Percentiles rank a stretch among this genome's conserved stretches.
Conservation (phyloP, 2,888 invertebrate species). For the Heliconius cydno region DNA sequence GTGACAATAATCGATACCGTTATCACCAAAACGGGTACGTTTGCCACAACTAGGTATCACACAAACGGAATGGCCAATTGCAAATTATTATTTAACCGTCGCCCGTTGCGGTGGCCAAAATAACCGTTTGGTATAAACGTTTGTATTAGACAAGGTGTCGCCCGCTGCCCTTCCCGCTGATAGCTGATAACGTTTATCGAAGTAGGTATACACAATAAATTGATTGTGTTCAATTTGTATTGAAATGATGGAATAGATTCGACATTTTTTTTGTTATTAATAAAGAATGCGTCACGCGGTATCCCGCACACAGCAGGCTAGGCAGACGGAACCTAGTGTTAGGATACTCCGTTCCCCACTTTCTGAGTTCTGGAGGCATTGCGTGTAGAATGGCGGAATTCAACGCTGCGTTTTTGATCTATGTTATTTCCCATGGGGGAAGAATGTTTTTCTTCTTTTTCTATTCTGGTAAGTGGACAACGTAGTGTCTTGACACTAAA, state of each 20-base stretch:
- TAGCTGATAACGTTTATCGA: slow-evolving; percentile 14
- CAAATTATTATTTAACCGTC: slow-evolving; percentile 14
- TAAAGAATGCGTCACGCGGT: too few relatives aligned
- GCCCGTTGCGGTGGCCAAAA: slow-evolving; percentile 1
- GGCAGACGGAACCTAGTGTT: too few relatives aligned
- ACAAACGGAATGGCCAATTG: neutral
- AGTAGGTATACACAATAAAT: slow-evolving; percentile 8
- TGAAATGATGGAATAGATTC: neutral
- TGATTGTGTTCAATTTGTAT: neutral
- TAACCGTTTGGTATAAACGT: slow-evolving; percentile 11
- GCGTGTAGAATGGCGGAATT: too few relatives aligned
- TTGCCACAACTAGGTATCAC: neutral
- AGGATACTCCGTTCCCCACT: too few relatives aligned
- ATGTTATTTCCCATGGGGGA: too few relatives aligned
- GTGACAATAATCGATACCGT: slow-evolving; percentile 8
- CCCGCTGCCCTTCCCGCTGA: slow-evolving; percentile 13
- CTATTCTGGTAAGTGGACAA: too few relatives aligned
- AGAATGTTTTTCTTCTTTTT: too few relatives aligned
- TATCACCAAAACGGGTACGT: neutral
- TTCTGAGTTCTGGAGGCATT: too few relatives aligned
- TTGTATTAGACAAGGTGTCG: slow-evolving; percentile 17
- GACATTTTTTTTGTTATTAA: neutral
- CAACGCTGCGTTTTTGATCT: too few relatives aligned
- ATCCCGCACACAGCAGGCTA: too few relatives aligned
- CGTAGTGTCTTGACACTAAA: too few relatives aligned